Evolutionary conservation across 2,113 vertebrate species (phyloP).

Genomic region (Lucifuga dentata): DNA sequence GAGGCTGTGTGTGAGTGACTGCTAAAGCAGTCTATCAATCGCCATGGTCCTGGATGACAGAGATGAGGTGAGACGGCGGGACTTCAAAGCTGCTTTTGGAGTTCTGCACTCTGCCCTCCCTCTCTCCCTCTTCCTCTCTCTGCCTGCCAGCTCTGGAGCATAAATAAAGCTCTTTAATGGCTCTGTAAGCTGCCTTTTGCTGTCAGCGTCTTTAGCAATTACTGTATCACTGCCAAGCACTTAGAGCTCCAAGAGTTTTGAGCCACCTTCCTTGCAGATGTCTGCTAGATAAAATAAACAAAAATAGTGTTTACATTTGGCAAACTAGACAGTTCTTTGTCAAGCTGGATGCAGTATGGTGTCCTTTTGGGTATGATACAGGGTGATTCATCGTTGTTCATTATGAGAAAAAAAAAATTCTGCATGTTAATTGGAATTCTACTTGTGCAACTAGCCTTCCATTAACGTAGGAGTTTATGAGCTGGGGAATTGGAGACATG

Average conservation of each 20-base stretch:
- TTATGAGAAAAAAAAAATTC: neutral
- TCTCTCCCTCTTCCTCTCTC: conserved; percentile 62
- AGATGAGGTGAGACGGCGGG: conserved; percentile 79
- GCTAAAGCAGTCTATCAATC: conserved; percentile 75
- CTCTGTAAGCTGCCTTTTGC: conserved; percentile 81
- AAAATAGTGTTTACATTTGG: conserved; percentile 50
- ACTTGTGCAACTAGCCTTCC: conserved; percentile 13
- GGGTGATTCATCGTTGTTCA: conserved; percentile 5
- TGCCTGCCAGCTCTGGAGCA: conserved; percentile 73
- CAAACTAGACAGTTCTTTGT: too few relatives aligned
- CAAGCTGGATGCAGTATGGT: too few relatives aligned
- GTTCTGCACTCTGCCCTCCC: conserved; percentile 71
- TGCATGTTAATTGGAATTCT: conserved; percentile 18
- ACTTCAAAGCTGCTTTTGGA: conserved; percentile 81
- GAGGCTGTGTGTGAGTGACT: conserved; percentile 58
- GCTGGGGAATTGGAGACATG: conserved; percentile 39
- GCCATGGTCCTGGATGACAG: conserved; percentile 69
- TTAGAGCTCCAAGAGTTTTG: conserved; percentile 61
- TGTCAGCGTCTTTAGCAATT: conserved; percentile 84
- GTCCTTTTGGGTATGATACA: conserved; percentile 4
- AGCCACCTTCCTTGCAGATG: conserved; percentile 76
- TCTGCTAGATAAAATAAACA: conserved; percentile 65
- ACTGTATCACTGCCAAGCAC: conserved; percentile 72
- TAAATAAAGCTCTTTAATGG: conserved; percentile 84
- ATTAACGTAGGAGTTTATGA: conserved; percentile 29